A percentile compares a stretch with the other conserved stretches of the same genome.
Conservation (phyloP, 2,113 vertebrate genomes). For the Paramormyrops kingsleyae region DNA sequence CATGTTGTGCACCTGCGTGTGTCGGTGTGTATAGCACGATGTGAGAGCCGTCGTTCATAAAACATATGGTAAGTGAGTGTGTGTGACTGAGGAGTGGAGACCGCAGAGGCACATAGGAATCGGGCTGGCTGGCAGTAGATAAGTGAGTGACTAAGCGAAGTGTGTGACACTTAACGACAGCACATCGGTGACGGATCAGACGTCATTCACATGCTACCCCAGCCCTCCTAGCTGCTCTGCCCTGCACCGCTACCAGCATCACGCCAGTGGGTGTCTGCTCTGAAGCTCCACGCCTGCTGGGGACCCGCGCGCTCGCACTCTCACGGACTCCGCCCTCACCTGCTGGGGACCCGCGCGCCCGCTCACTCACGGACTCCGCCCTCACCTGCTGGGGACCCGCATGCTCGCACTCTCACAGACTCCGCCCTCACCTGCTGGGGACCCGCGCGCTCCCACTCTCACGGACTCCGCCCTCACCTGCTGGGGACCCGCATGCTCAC, state of each 20-base stretch:
- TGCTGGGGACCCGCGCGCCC: not conserved
- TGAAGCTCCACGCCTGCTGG: not conserved
- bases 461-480: not conserved
- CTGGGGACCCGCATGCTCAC: not conserved
- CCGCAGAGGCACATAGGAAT: not conserved
- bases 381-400: not conserved
- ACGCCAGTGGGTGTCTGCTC: not conserved
- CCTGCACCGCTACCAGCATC: not conserved
- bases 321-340: not conserved
- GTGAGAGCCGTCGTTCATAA: not conserved
- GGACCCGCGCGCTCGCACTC: not conserved
- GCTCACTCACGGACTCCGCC: not conserved
- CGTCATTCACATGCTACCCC: not conserved
- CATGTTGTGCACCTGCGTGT: not conserved
- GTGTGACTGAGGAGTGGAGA: not conserved
- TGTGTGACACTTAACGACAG: not conserved
- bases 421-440: not conserved
- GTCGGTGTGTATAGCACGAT: not conserved
- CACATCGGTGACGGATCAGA: not conserved
- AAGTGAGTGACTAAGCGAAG: not conserved
- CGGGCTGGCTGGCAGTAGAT: not conserved
- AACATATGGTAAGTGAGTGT: not conserved
- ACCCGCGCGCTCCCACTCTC: not conserved
- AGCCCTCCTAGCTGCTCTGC: not conserved
- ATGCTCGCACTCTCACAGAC: not conserved